Base-by-base conservation (phyloP, 2,113 vertebrate species). In the Sphaerodactylus townsendi region DNA sequence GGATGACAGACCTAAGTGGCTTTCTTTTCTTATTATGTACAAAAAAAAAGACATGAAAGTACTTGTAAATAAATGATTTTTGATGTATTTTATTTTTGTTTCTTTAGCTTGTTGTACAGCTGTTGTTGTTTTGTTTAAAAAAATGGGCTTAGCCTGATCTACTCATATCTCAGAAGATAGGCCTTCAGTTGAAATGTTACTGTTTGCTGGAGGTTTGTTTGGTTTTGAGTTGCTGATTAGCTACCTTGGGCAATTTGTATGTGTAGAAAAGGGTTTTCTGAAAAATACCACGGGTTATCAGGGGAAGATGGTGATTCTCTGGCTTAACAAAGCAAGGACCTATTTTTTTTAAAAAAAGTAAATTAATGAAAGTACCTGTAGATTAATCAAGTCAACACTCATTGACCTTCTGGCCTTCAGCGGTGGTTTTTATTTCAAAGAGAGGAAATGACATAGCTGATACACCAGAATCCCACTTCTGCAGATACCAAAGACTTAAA, bases 361-460 rank as follows among this genome's bases (percentile, higher is more conserved):
- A 37, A 64, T 46, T 21, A 10, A 44, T 48, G 41, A 62, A 62
- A 25, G 56, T 50, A 37, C 23, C 23, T 39, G 48, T 17, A 48
- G 9, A 72, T 72, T 37, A 85, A 85, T 35, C 37, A 84, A 44
- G 64, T 30, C 41, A 70, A 78, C 39, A 39, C 23, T 59, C 64
- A 19, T 15, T 65, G 68, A n/a, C 79, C 39, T 84, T 69, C 77
- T 85, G 68, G 35, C 79, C 39, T 84, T 69, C 77, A 78, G 68
- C 33, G 25, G 41, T 71, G 75, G 68, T 48, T 85, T n/a, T 96
- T 95, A 96, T 95, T 96, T 93, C 72, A 84, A 6, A 30, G 62
- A 30, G 62, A 87, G 89, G 33, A 92, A 92, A 90, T 92, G 85
- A 92, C 70, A 95, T 86, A 91, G 83, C 2, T 90, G 19, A 87